Evolutionary conservation across 2,113 vertebrate species (phyloP), one percentile per base, ranked within the genome.

Genomic region (Phylloscopus trochiloides): DNA sequence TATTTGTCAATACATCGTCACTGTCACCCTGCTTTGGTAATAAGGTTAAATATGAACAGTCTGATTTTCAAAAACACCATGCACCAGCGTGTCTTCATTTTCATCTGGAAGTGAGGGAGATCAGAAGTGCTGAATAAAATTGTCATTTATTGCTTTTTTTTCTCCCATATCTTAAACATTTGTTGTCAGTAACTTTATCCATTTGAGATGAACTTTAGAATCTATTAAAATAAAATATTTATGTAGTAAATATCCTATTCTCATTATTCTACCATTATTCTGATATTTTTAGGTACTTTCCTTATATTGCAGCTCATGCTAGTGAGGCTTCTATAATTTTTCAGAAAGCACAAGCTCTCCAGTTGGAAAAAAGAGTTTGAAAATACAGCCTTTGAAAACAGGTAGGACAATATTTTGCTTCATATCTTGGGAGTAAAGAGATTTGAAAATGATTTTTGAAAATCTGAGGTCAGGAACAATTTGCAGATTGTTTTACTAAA

Each of bases 401-500:
- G 14, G 18, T 25, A 82, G 24, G 9, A 62, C 31, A 90, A 59
- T 74, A 70, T 77, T 90, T 90, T 79, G 19, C 22, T 86, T 83
- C 22, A 12, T 28, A 12, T 92, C 40, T 77, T 74, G 25, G 57
- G 7, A 77, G 18, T 76, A 93, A 63, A 70, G 25, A 43, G 63
- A 85, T 91, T 74, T 88, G 43, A 40, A 40, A 40, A 63, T n/a
- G 43, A 45, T 88, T 95, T 94, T 80, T 80, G 15, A 90, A 92
- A 90, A 80, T 51, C 81, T 70, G 92, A 86, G 93, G 92, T 96
- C 86, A 88, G 59, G 40, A 92, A 94, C 92, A 95, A 86, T 93
- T 95, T 93, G 51, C 61, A 97, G 90, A 93, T 86, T 80, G 63
- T 83, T 94, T 96, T 71, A 92, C 75, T 92, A 90, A 88, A 92